Percentiles rank a stretch among this genome's conserved stretches.
These are phyloP conservation scores for Spilogale gracilis DNA, from an alignment of 2,113 vertebrate genomes.

Conservation along the genomic window DNA sequence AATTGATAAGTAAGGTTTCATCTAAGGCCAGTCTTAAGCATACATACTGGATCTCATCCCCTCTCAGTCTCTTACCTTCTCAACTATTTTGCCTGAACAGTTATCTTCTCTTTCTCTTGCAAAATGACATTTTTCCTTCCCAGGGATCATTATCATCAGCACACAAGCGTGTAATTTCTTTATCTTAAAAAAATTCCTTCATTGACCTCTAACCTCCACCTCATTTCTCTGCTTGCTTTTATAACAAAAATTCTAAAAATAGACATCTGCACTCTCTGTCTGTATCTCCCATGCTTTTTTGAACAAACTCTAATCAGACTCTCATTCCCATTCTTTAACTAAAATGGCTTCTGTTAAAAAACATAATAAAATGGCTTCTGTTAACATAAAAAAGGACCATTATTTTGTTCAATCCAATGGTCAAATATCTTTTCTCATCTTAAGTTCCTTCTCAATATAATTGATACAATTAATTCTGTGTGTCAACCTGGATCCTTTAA, in stretches of 20 bases:
- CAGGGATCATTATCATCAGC: background rate
- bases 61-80: background rate
- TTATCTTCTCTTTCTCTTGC: background rate
- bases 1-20: background rate
- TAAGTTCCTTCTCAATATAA: background rate
- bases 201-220: background rate
- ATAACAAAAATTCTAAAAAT: conserved; percentile 36
- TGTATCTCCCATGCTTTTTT: background rate
- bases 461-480: background rate
- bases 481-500: background rate
- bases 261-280: background rate
- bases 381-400: background rate
- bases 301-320: background rate
- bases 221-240: conserved; percentile 12
- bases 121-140: conserved; percentile 20
- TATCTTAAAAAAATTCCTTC: background rate
- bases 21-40: background rate
- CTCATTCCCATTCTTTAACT: background rate
- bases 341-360: conserved; percentile 5
- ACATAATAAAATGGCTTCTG: background rate
- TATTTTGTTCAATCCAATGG: background rate
- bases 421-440: conserved; percentile 22
- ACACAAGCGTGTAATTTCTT: background rate
- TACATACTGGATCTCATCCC: background rate
- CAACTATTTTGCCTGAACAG: background rate